These are phyloP conservation scores for Pherbina coryleti DNA, from an alignment of 2,888 invertebrate genomes.

Conservation along the genomic window DNA sequence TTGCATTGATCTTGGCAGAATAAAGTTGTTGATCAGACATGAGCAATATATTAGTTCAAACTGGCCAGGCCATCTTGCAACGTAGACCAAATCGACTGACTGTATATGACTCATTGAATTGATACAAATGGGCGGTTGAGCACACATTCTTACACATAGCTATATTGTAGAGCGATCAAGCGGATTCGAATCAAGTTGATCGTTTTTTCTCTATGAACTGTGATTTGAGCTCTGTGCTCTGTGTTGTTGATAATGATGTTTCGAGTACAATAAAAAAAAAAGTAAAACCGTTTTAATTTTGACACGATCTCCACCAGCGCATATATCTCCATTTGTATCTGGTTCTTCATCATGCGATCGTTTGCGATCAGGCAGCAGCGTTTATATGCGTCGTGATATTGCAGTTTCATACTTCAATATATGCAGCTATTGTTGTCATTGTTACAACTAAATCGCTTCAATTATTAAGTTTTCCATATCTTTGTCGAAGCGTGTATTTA, in stretches of 20 bases:
- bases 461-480: too few relatives aligned
- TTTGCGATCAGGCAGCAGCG: background rate
- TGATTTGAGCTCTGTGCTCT: too few relatives aligned
- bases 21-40: background rate
- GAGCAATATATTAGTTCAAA: background rate
- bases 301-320: background rate
- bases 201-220: too few relatives aligned
- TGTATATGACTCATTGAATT: background rate
- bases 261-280: too few relatives aligned
- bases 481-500: too few relatives aligned
- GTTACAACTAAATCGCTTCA: background rate
- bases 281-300: background rate
- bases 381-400: too few relatives aligned
- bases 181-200: too few relatives aligned
- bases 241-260: too few relatives aligned
- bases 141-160: background rate
- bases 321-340: background rate
- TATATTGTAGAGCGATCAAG: too few relatives aligned
- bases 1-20: conserved; percentile 14
- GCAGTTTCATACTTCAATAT: background rate
- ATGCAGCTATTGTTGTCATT: background rate
- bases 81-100: background rate
- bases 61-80: background rate
- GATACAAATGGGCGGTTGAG: background rate
- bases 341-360: background rate